A percentile compares a stretch with the other conserved stretches of the same genome.
These are phyloP conservation scores for Eilema griseolum DNA, from an alignment of 2,888 invertebrate genomes.

Conservation along the genomic window DNA sequence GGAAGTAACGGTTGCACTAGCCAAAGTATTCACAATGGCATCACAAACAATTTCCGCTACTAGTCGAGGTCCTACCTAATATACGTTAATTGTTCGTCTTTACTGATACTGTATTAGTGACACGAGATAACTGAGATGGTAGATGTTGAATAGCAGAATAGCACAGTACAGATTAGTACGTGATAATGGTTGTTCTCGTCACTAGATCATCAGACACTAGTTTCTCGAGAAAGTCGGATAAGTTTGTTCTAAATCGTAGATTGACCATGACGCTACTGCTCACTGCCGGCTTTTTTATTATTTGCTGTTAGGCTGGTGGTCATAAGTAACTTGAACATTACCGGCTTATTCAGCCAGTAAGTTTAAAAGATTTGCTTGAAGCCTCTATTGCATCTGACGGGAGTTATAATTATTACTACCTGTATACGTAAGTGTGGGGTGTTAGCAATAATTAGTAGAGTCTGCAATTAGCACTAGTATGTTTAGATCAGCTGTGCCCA, in stretches of 20 bases:
- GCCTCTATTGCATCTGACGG: conserved; percentile 16
- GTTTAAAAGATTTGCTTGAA: not conserved
- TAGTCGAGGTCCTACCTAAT: conserved; percentile 65
- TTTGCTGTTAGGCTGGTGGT: conserved; percentile 26
- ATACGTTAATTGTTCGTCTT: conserved; percentile 68
- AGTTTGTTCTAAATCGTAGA: conserved; percentile 68
- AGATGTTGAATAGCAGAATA: conserved; percentile 17
- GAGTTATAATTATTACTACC: conserved; percentile 44
- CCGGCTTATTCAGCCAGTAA: not conserved
- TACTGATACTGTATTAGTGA: conserved; percentile 58
- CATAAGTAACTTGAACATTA: conserved; percentile 14
- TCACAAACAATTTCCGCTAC: conserved; percentile 78
- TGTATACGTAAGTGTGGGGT: conserved; percentile 38
- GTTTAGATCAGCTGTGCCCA: conserved; percentile 6
- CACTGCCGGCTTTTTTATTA: conserved; percentile 43
- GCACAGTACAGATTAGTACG: too few relatives aligned
- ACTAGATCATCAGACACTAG: conserved; percentile 52
- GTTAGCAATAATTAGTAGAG: conserved; percentile 45
- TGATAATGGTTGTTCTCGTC: conserved; percentile 37
- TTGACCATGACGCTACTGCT: conserved; percentile 68
- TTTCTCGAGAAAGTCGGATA: conserved; percentile 67
- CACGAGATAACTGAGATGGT: conserved; percentile 54
- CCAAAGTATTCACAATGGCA: conserved; percentile 70
- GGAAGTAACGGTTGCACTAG: conserved; percentile 79
- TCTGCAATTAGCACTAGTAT: conserved; percentile 7